These are phyloP conservation scores for Nasua narica DNA, from an alignment of 2,797 vertebrate genomes.

Conservation along the genomic window DNA sequence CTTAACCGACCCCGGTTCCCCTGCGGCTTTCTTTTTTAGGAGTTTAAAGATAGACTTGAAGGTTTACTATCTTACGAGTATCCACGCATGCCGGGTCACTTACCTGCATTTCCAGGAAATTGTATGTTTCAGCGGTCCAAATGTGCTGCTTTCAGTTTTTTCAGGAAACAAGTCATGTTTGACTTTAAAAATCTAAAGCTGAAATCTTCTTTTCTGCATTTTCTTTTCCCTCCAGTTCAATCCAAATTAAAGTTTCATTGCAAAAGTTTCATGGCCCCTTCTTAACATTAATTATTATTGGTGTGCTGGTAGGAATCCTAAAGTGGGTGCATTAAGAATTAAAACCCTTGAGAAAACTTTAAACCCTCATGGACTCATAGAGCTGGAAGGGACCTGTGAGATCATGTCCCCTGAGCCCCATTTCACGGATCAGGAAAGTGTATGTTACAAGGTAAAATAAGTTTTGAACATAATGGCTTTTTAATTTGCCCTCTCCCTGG, in stretches of 20 bases:
- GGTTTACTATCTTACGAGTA: background rate
- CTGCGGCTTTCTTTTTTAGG: background rate
- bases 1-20: background rate
- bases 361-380: background rate
- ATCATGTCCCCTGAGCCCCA: background rate
- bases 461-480: constrained; percentile 7
- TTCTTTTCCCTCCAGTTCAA: constrained; percentile 18
- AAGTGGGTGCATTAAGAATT: constrained; percentile 16
- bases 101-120: background rate
- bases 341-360: constrained; percentile 37
- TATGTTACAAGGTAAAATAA: background rate
- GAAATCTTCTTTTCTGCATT: background rate
- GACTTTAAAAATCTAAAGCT: background rate
- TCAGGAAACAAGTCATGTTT: background rate
- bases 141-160: background rate
- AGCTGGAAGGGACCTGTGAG: background rate
- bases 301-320: background rate
- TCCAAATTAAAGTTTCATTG: constrained; percentile 56
- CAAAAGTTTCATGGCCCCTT: constrained; percentile 13
- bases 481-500: background rate
- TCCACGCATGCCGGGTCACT: background rate
- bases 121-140: background rate
- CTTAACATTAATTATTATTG: constrained; percentile 26
- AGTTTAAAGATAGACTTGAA: background rate
- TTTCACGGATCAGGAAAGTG: constrained; percentile 16